phyloP scores from a whole-genome alignment of 1,140 invertebrate genomes.

The Hycleus phaleratus region DNA sequence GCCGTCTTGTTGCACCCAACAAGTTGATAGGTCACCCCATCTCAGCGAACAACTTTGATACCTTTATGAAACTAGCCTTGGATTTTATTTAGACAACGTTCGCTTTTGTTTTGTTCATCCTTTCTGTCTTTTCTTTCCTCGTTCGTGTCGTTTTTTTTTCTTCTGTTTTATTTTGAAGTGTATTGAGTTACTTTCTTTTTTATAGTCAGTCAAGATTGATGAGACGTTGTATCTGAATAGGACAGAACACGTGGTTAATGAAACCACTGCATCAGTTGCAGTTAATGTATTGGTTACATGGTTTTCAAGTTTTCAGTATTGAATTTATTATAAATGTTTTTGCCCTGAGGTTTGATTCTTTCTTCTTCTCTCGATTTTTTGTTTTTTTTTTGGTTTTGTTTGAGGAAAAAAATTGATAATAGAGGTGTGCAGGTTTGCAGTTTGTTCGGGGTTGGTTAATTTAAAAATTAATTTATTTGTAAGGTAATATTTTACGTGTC shows the following conservation, averaged over 20 bases:
- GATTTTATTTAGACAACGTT: too few relatives aligned
- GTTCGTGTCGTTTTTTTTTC: neutral
- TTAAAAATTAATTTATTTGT: slow-evolving; percentile 6
- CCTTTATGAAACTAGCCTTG: too few relatives aligned
- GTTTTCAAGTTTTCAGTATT: too few relatives aligned
- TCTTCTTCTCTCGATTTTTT: too few relatives aligned
- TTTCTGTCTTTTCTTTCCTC: neutral
- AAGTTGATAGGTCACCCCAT: neutral
- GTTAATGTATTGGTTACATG: too few relatives aligned
- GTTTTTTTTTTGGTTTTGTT: too few relatives aligned
- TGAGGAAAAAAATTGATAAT: neutral
- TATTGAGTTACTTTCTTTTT: neutral
- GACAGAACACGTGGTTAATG: too few relatives aligned
- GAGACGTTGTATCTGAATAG: neutral
- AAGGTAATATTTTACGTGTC: neutral
- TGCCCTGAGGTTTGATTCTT: too few relatives aligned
- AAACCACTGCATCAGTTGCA: too few relatives aligned
- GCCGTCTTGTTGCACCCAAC: neutral
- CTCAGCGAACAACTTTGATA: neutral
- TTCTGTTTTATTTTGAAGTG: neutral
- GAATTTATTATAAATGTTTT: too few relatives aligned
- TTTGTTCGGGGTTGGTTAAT: neutral
- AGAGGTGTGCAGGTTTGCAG: neutral
- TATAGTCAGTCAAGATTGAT: slow-evolving; percentile 6
- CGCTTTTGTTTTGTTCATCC: neutral